Base-by-base conservation (phyloP, 1,140 invertebrate genomes). In the Euglossa dilemma region DNA sequence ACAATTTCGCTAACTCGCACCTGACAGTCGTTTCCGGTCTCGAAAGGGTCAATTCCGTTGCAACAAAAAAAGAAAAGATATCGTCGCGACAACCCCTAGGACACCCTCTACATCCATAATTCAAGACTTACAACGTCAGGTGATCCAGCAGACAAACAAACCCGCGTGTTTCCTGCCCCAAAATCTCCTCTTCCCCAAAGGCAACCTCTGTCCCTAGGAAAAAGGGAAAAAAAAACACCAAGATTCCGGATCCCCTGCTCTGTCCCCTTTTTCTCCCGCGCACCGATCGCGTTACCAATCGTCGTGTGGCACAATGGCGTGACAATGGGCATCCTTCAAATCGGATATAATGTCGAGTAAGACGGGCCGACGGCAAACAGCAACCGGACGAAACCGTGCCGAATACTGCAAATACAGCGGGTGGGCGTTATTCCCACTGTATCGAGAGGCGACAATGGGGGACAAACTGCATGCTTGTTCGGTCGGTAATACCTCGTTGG, bases 391-490 rank as follows among this genome's bases (percentile, higher is more conserved):
- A 89, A 80, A 77, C 77, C 87, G 85, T 78, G 77, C 87, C 87
- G 87, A 89, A 89, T 89, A 89, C 87, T 89, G 80, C 87, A 89
- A 88, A 89, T 89, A 89, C 87, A 88, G 87, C 84, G 87, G 89
- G 91, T 92, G 91, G 90, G 87, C 89, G 92, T 92, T 92, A 93
- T 92, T 92, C 86, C 89, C 88, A 88, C 73, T 91, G 91, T 93
- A 93, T 92, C 93, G 91, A 89, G 89, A 91, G 90, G 77, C 87
- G 82, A 89, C 88, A 89, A 89, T 89, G 87, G 87, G 87, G 85
- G 88, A 92, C 92, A 93, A 93, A 93, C 92, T 92, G 92, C 91
- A 92, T 90, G 91, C 90, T 93, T 93, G 92, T 93, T 93, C 90
- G 90, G 91, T 90, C 85, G 92, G 92, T 92, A 93, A 93, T 93